These are phyloP conservation scores for Petroica traversi DNA, from an alignment of 2,113 vertebrate genomes.

Conservation along the genomic window DNA sequence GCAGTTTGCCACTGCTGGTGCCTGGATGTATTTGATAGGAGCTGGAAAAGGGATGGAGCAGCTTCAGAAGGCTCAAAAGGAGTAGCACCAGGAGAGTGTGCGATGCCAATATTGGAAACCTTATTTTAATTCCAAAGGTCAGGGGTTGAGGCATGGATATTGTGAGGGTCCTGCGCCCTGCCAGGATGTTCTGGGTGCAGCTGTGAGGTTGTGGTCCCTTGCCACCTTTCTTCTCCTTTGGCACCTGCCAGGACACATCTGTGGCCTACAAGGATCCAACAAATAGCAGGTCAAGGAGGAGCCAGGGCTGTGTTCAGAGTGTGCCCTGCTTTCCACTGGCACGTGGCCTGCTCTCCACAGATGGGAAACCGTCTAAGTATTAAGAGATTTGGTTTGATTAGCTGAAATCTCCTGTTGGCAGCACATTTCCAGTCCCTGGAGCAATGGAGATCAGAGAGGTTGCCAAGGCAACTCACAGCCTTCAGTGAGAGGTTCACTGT, in stretches of 20 bases:
- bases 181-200: neutral
- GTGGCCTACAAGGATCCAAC: neutral
- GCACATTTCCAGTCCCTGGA: conserved; percentile 39
- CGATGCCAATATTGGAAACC: neutral
- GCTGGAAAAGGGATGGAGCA: neutral
- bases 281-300: neutral
- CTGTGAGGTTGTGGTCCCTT: neutral
- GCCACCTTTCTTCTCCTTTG: neutral
- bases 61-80: neutral
- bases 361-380: conserved; percentile 1
- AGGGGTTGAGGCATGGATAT: neutral
- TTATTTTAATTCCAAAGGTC: neutral
- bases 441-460: conserved; percentile 64
- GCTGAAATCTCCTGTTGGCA: conserved; percentile 46
- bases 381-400: conserved; percentile 57
- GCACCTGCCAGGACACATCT: neutral
- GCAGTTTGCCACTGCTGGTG: neutral
- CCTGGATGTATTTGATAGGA: neutral
- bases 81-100: no score
- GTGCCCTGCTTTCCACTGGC: neutral
- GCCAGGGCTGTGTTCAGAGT: neutral
- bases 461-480: conserved; percentile 64
- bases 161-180: neutral
- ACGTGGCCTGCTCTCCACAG: neutral
- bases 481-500: conserved; percentile 64